Conservation (phyloP, 1,140 invertebrate genomes). For the Drosophila asahinai region DNA sequence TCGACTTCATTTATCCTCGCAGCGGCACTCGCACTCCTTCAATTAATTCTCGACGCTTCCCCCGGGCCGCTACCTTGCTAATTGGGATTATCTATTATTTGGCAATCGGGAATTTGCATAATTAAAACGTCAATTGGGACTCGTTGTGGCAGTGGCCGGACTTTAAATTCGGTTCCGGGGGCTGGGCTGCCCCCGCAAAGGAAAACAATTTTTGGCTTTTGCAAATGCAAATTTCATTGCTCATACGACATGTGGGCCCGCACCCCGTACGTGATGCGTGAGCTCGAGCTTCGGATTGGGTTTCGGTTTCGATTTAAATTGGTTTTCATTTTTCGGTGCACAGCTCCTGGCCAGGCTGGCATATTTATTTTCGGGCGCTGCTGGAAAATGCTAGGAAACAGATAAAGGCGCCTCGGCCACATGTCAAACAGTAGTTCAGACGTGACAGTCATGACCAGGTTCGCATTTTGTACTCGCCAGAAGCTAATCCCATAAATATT, state of each 20-base stretch:
- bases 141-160: slow-evolving; percentile 12
- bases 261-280: slow-evolving; percentile 28
- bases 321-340: slow-evolving; percentile 29
- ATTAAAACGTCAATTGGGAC: slow-evolving; percentile 52
- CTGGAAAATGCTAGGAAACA: slow-evolving; percentile 10
- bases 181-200: slow-evolving; percentile 6
- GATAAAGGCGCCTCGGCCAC: slow-evolving; percentile 21
- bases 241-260: slow-evolving; percentile 46
- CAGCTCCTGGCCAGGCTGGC: slow-evolving; percentile 15
- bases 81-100: slow-evolving; percentile 56
- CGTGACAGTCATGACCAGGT: slow-evolving; percentile 37
- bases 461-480: slow-evolving; percentile 15
- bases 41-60: slow-evolving; percentile 38
- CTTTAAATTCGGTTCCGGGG: slow-evolving; percentile 21
- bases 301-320: slow-evolving; percentile 55
- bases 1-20: slow-evolving; percentile 39
- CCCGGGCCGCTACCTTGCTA: slow-evolving; percentile 15
- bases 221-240: slow-evolving; percentile 62
- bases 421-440: slow-evolving; percentile 41
- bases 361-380: slow-evolving; percentile 29
- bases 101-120: slow-evolving; percentile 44
- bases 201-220: slow-evolving; percentile 41
- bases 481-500: slow-evolving; percentile 17
- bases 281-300: slow-evolving; percentile 11
- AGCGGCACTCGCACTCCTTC: slow-evolving; percentile 27